Percentiles rank a stretch among this genome's conserved stretches.
These are phyloP conservation scores for Brachionus asplanchnoidis DNA, from an alignment of 1,140 invertebrate genomes.

Conservation along the genomic window DNA sequence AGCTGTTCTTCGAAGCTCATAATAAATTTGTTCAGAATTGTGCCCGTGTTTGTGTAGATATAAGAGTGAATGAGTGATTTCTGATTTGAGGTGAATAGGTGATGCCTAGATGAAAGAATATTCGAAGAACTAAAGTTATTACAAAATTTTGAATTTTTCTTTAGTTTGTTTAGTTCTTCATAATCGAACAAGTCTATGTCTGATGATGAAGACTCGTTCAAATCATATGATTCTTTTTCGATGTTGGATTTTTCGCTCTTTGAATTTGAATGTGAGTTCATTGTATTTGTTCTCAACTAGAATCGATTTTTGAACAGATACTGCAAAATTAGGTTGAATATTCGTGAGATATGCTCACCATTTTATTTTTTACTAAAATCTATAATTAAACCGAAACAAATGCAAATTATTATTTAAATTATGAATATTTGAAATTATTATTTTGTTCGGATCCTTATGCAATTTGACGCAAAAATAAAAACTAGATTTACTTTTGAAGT, in stretches of 20 bases:
- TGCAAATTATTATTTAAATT: not conserved
- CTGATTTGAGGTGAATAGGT: slow-evolving; percentile 13
- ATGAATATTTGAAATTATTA: not conserved
- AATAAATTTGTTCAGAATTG: slow-evolving; percentile 38
- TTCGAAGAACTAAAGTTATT: slow-evolving; percentile 20
- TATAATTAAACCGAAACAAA: not conserved
- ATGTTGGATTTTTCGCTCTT: not conserved
- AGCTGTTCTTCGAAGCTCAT: slow-evolving; percentile 36
- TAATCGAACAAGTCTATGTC: slow-evolving; percentile 10
- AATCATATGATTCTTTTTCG: not conserved
- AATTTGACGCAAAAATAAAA: not conserved
- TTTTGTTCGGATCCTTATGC: not conserved
- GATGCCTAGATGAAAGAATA: slow-evolving; percentile 13
- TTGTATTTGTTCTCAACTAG: not conserved
- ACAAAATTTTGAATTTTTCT: not conserved
- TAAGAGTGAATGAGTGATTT: slow-evolving; percentile 13
- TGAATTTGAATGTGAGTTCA: not conserved
- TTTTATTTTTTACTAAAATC: not conserved
- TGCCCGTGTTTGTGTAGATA: slow-evolving; percentile 33
- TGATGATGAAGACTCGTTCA: not conserved
- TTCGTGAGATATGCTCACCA: not conserved
- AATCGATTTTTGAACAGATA: not conserved
- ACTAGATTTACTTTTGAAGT: not conserved
- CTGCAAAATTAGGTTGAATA: not conserved
- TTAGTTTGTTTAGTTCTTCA: not conserved